Percentiles rank a stretch among this genome's conserved stretches.
These are phyloP conservation scores for Tortrix viridana DNA, from an alignment of 2,888 invertebrate genomes.

Conservation along the genomic window DNA sequence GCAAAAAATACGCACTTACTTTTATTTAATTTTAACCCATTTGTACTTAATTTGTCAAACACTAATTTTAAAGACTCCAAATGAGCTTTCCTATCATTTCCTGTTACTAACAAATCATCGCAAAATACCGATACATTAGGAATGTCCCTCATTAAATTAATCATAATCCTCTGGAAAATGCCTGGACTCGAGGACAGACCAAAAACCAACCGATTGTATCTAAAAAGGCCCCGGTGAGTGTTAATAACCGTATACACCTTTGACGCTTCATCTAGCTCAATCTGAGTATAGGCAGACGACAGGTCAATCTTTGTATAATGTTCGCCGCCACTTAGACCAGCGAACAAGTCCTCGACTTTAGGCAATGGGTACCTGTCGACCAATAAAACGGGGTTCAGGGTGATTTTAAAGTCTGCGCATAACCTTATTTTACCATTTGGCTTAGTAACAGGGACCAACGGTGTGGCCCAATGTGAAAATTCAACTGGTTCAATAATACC, in stretches of 20 bases:
- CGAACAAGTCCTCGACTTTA: constrained; percentile 31
- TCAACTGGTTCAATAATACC: constrained; percentile 36
- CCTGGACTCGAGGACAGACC: constrained; percentile 4
- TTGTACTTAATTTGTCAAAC: neutral
- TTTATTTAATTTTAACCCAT: constrained; percentile 5
- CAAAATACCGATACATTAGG: constrained; percentile 1
- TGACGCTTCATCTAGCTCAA: constrained; percentile 6
- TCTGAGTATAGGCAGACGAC: constrained; percentile 10
- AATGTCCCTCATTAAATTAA: neutral
- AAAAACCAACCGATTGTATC: constrained; percentile 3
- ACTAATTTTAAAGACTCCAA: neutral
- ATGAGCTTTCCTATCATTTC: neutral
- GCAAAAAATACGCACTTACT: neutral
- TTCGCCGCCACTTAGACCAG: constrained; percentile 9
- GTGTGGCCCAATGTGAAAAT: constrained; percentile 37
- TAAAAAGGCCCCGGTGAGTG: constrained; percentile 2
- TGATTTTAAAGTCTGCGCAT: constrained; percentile 34
- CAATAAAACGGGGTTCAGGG: constrained; percentile 23
- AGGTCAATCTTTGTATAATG: constrained; percentile 19
- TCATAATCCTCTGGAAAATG: constrained; percentile 8
- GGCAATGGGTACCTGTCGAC: constrained; percentile 34
- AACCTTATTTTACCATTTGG: constrained; percentile 10
- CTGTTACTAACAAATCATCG: neutral
- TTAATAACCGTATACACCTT: constrained; percentile 8
- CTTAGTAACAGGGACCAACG: constrained; percentile 38